Base-by-base conservation (phyloP, 2,797 vertebrate genomes). In the Semotilus atromaculatus region DNA sequence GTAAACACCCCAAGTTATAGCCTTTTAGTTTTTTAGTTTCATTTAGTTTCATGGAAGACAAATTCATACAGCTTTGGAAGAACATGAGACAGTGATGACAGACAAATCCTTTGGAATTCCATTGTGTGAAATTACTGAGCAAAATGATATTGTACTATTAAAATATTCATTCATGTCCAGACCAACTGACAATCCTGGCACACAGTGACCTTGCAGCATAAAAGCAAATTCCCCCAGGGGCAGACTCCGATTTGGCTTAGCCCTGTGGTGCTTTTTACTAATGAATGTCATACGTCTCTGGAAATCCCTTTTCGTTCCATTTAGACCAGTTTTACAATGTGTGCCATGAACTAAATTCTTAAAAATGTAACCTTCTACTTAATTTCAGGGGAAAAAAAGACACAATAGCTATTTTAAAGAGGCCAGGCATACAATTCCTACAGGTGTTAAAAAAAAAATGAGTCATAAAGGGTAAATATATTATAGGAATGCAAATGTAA, bases 181-280 rank as follows among this genome's bases (percentile, higher is more conserved):
- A 77, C 26, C 29, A 6, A 79, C 75, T 72, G 75, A 84, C 74
- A 70, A 18, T 84, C n/a, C 38, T 58, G 64, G 53, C 75, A 84
- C 53, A 79, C 38, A 62, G 36, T 84, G 83, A 84, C 83, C 83
- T 84, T 84, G 83, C 58, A 79, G 53, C 51, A 84, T 84, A 79
- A 84, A 84, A 78, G 83, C 75, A 43, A 60, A 72, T 71, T 79
- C 75, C 53, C 82, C 10, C 66, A 78, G 40, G 36, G 75, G 66
- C 81, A 66, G 26, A 70, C 40, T 55, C 66, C 23, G 76, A 62
- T 77, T 84, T 72, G 67, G 38, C 75, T 79, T 62, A 71, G 75
- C 83, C 80, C 83, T 64, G 83, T 84, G 83, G 83, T 79, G 75
- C 75, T 71, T 84, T 84, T 60, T 75, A 62, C 38, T 71, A 84